Conservation (phyloP, 1,140 invertebrate species). For the Eriocheir sinensis region DNA sequence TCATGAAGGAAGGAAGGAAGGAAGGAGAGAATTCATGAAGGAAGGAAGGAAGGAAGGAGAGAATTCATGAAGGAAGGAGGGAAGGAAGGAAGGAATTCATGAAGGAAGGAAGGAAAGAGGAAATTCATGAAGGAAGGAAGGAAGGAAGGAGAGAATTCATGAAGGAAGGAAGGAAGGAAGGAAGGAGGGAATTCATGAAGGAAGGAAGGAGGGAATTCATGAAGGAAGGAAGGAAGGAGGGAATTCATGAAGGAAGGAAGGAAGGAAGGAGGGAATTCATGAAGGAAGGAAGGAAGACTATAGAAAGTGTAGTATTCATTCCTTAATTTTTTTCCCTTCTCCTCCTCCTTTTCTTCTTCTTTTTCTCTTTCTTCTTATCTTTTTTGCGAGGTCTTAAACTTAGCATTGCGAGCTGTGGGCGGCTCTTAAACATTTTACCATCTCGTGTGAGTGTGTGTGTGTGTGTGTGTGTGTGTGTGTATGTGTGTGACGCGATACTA, state of each 20-base stretch:
- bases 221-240: not conserved
- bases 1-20: too few species aligned
- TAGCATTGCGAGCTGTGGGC: too few species aligned
- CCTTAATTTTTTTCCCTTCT: too few species aligned
- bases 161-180: not conserved
- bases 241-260: not conserved
- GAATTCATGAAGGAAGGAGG: slow-evolving; percentile 15
- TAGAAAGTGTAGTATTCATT: too few species aligned
- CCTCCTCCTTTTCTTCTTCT: too few species aligned
- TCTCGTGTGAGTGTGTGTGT: too few species aligned
- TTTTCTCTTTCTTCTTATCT: too few species aligned
- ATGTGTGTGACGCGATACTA: too few species aligned
- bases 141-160: not conserved
- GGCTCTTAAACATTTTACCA: too few species aligned
- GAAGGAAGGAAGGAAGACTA: not conserved
- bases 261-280: not conserved
- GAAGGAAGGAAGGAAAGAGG: not conserved
- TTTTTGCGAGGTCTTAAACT: too few species aligned
- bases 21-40: not conserved
- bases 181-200: too few species aligned
- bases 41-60: not conserved
- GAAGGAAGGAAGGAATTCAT: not conserved
- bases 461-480: too few species aligned
- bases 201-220: not conserved
- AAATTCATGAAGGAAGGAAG: not conserved